These are phyloP conservation scores for Notocelia uddmanniana DNA, from an alignment of 2,888 invertebrate species.

Conservation along the genomic window DNA sequence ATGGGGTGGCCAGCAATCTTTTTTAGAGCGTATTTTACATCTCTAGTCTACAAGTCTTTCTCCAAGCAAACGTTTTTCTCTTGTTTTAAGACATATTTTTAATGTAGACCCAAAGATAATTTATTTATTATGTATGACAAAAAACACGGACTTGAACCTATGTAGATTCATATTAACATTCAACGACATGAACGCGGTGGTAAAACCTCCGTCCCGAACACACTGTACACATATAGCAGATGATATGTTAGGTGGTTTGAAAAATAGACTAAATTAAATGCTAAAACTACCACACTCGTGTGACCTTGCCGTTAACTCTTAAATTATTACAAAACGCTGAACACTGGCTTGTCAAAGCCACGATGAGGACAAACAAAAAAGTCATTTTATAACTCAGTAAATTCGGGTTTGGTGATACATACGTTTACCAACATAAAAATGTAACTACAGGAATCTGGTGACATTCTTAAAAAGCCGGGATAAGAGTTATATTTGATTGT, in stretches of 20 bases:
- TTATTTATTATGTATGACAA: no score
- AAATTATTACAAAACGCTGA: conserved; percentile 54
- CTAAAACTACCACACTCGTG: conserved; percentile 36
- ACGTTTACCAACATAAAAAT: conserved; percentile 54
- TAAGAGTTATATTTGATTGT: conserved; percentile 52
- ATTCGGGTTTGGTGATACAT: conserved; percentile 77
- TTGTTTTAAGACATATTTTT: no score
- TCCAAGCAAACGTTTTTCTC: no score
- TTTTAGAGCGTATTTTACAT: no score
- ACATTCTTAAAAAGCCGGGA: conserved; percentile 17
- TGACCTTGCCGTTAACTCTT: conserved; percentile 48
- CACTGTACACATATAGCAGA: no score
- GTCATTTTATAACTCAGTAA: conserved; percentile 79
- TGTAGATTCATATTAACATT: no score
- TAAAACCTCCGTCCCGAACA: no score
- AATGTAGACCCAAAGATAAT: no score
- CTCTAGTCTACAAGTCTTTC: no score
- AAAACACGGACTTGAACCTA: no score
- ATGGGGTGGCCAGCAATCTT: no score
- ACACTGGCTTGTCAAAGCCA: conserved; percentile 55
- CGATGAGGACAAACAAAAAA: conserved; percentile 61
- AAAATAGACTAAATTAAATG: conserved; percentile 8
- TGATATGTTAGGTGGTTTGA: not conserved
- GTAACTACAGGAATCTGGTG: not conserved
- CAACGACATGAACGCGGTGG: no score